Evolutionary conservation across 2,888 invertebrate species (phyloP), one percentile per base, ranked within the genome.

Genomic region (Drosophila robusta): DNA sequence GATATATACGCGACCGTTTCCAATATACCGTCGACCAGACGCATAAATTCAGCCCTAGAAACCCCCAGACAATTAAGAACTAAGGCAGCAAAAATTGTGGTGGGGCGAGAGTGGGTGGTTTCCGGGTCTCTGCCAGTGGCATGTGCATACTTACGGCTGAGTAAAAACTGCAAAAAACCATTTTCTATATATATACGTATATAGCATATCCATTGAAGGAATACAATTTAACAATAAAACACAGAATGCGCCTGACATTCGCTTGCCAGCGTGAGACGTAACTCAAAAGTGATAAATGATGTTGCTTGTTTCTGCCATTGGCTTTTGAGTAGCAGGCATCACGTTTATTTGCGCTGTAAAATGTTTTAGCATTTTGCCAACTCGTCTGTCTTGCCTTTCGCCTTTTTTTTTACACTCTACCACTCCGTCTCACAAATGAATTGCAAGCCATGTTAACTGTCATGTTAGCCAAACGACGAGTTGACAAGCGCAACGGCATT

Each of bases 381-480:
- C 70, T 66, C 63, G 52, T 57, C 66, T 64, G 44, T 63, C 51
- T 63, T 44, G 26, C 32, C 61, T 60, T 57, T 55, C 44, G n/a
- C 8, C 34, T 58, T 26, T 64, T 70, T 51, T 51, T 24, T 18
- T n/a, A 29, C 14, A 7, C 22, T 32, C 41, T 22, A 9, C 9
- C 26, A 7, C 22, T 32, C 41, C 32, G 29, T 9, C 26, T 26
- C 34, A 55, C 60, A 60, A 60, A 60, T 82, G 78, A 80, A 88
- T 86, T 73, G 80, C 87, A 63, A 78, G 80, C 86, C 86, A 78
- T 85, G 85, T 88, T 88, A 80, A 62, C 87, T 85, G 88, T 85
- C 88, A 88, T 86, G 85, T 85, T 80, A 75, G 80, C 73, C 84
- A 61, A 83, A 69, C 76, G 74, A 75, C 79, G 72, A 70, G 77